Base-by-base conservation (phyloP, 2,888 invertebrate species). In the Strigamia transsilvanica region DNA sequence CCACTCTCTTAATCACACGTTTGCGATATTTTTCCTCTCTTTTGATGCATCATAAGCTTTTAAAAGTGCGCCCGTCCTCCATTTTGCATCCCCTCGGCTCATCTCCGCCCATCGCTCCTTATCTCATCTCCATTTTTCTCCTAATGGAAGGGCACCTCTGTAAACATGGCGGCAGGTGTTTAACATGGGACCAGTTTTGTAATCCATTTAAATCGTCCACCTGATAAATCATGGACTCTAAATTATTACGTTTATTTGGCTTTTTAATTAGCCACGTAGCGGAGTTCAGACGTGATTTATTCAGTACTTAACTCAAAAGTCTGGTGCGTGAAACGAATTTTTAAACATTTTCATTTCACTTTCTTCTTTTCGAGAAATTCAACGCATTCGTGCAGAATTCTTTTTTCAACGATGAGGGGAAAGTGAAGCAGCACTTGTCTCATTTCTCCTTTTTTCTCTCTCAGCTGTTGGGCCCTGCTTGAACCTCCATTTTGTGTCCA, bases 41-140 rank as follows among this genome's bases (percentile, higher is more conserved):
- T 51, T 32, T 73, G 73, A 73, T 73, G 73, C 73, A 73, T 73
- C 73, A 73, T 73, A 73, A 73, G 73, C 73, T 73, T 73, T 73
- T 73, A 73, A 73, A 73, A 61, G 61, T 61, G 61, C 23, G 61
- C 23, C 18, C 61, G 61, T 61, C 61, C 21, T 61, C 21, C 61
- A 61, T 61, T 61, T 61, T 61, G 73, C 73, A 73, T 73, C 73
- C 73, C 73, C 73, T 73, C 73, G 73, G 0, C 32, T 32, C 73
- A 73, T 73, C 73, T 73, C 73, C 73, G 73, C 73, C 73, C 73
- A 73, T 73, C 13, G 3, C n/a, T 73, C 27, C 27, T 73, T 73
- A 73, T 73, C 73, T 27, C 73, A 73, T 73, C 73, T 73, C 73
- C 73, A 73, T 73, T 73, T 73, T 73, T 27, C 32, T 73, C 73